Conservation (phyloP, 1,140 invertebrate species). For the Leptinotarsa undecemlineata region DNA sequence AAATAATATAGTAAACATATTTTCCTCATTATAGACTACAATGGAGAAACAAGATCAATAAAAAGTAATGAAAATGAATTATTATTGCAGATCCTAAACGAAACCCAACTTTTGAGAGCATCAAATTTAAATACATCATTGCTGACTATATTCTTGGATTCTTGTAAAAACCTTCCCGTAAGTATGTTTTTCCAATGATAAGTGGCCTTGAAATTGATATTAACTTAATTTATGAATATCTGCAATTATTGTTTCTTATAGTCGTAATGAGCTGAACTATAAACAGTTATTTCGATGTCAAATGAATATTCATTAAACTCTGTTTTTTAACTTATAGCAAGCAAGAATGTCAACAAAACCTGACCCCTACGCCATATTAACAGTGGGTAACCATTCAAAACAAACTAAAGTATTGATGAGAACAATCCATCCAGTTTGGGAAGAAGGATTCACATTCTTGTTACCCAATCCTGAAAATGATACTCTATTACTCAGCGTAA, state of each 20-base stretch:
- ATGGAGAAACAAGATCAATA: neutral
- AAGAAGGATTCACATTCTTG: slow-evolving; percentile 88
- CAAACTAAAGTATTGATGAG: slow-evolving; percentile 72
- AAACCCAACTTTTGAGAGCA: slow-evolving; percentile 75
- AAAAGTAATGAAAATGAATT: slow-evolving; percentile 7
- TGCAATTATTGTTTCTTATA: too few relatives aligned
- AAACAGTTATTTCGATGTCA: neutral
- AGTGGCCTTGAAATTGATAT: too few relatives aligned
- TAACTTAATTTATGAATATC: too few relatives aligned
- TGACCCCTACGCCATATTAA: slow-evolving; percentile 75
- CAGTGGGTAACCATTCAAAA: slow-evolving; percentile 71
- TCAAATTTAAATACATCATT: slow-evolving; percentile 77
- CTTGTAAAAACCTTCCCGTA: slow-evolving; percentile 87
- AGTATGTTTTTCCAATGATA: slow-evolving; percentile 39
- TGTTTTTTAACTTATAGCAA: slow-evolving; percentile 59
- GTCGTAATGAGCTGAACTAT: too few relatives aligned
- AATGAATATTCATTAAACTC: neutral
- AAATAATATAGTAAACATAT: too few relatives aligned
- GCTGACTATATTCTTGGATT: slow-evolving; percentile 85
- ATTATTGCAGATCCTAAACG: slow-evolving; percentile 66
- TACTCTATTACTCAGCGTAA: slow-evolving; percentile 75
- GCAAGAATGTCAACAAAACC: slow-evolving; percentile 70
- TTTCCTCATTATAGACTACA: too few relatives aligned
- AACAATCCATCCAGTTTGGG: slow-evolving; percentile 73
- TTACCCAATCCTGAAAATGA: slow-evolving; percentile 88